These are phyloP conservation scores for Ailuropoda melanoleuca DNA, from an alignment of 2,113 vertebrate genomes.

Conservation along the genomic window DNA sequence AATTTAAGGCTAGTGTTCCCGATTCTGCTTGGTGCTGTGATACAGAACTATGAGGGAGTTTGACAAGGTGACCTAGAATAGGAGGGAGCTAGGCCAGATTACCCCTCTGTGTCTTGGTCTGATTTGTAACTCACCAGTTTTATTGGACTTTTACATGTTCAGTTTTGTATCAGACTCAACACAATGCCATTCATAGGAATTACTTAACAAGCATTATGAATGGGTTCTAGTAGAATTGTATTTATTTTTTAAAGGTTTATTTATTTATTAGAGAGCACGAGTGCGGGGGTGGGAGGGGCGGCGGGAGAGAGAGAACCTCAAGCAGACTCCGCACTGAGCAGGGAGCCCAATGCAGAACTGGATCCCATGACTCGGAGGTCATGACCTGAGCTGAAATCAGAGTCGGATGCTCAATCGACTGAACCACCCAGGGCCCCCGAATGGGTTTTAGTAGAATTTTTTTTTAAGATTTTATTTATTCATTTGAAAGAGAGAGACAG, in stretches of 20 bases:
- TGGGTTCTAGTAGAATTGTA: not conserved
- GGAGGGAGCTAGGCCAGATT: accelerated
- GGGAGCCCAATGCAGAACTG: not conserved
- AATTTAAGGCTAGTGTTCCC: not conserved
- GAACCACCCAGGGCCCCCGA: too few relatives aligned
- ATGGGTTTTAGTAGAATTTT: too few relatives aligned
- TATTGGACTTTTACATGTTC: accelerated
- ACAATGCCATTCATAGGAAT: accelerated
- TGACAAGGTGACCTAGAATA: not conserved
- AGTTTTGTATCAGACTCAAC: not conserved
- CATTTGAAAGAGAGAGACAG: too few relatives aligned
- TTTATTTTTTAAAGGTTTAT: not conserved
- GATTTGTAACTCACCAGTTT: accelerated
- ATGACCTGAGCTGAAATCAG: not conserved
- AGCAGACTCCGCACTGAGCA: not conserved
- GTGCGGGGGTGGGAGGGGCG: not conserved
- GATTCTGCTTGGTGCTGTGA: not conserved
- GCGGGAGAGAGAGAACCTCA: not conserved
- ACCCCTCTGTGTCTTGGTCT: not conserved
- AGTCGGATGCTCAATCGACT: too few relatives aligned
- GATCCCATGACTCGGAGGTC: not conserved
- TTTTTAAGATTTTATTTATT: too few relatives aligned
- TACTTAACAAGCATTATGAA: not conserved
- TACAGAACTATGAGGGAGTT: not conserved
- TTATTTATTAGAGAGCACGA: not conserved